These are phyloP conservation scores for Alloplasta piceator DNA, from an alignment of 2,888 invertebrate genomes.

Conservation along the genomic window DNA sequence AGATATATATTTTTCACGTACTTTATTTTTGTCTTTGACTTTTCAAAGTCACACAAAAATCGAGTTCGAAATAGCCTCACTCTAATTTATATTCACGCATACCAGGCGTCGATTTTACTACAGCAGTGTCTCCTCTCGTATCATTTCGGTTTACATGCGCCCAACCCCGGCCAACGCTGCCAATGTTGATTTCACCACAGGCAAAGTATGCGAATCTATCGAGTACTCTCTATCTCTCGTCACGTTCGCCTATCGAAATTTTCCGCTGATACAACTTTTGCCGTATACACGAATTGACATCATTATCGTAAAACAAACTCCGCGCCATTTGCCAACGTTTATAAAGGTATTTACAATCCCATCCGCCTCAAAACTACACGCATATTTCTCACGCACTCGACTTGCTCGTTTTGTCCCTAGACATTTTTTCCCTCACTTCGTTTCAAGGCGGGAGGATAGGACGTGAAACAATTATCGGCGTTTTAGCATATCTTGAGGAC, in stretches of 20 bases:
- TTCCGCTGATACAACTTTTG: slow-evolving; percentile 57
- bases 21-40: too few species aligned
- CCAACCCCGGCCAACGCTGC: slow-evolving; percentile 42
- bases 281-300: slow-evolving; percentile 41
- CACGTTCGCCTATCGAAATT: slow-evolving; percentile 52
- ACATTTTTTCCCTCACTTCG: background rate
- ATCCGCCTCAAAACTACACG: slow-evolving; percentile 21
- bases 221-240: slow-evolving; percentile 28
- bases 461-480: slow-evolving; percentile 57
- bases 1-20: background rate
- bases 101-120: background rate
- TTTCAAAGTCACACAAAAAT: too few species aligned
- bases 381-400: slow-evolving; percentile 23
- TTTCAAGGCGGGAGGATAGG: background rate
- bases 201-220: slow-evolving; percentile 11
- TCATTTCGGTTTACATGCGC: slow-evolving; percentile 41
- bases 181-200: slow-evolving; percentile 21
- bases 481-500: slow-evolving; percentile 45
- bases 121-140: slow-evolving; percentile 17
- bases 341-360: slow-evolving; percentile 35
- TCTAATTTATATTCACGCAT: background rate
- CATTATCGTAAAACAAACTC: slow-evolving; percentile 61
- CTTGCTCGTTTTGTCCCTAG: background rate
- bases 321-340: slow-evolving; percentile 32
- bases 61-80: background rate